These are phyloP conservation scores for Cynopterus brachyotis DNA, from an alignment of 2,113 vertebrate genomes.

Conservation along the genomic window DNA sequence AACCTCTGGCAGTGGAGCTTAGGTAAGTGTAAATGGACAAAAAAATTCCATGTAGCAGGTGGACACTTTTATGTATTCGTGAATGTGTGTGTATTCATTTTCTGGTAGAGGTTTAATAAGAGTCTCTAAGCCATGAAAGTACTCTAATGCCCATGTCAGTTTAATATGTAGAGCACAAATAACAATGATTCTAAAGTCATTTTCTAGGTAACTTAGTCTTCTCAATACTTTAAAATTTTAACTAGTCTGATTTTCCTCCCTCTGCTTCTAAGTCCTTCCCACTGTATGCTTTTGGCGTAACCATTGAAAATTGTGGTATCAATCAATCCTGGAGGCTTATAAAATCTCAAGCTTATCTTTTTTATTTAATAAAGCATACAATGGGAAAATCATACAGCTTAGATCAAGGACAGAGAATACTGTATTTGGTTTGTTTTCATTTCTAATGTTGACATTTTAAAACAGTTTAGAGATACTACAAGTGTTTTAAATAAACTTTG, in stretches of 20 bases:
- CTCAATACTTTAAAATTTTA: not conserved
- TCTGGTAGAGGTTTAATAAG: not conserved
- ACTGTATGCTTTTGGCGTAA: not conserved
- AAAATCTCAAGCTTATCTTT: constrained; percentile 45
- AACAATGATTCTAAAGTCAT: not conserved
- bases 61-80: not conserved
- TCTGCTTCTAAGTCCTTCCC: not conserved
- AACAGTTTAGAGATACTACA: not conserved
- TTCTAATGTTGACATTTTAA: constrained; percentile 41
- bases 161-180: not conserved
- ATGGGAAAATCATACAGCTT: not conserved
- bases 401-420: not conserved
- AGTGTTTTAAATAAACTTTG: constrained; percentile 48
- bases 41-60: not conserved
- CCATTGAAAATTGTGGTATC: not conserved
- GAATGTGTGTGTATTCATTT: not conserved
- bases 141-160: not conserved
- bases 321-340: not conserved
- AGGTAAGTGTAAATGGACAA: not conserved
- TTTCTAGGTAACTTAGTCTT: not conserved
- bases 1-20: not conserved
- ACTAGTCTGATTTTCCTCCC: not conserved
- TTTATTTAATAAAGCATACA: not conserved
- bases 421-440: constrained; percentile 55
- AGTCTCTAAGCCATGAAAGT: not conserved